A percentile compares a stretch with the other conserved stretches of the same genome.
These are phyloP conservation scores for Scaptomyza caliginosa DNA, from an alignment of 2,888 invertebrate species.

Conservation along the genomic window DNA sequence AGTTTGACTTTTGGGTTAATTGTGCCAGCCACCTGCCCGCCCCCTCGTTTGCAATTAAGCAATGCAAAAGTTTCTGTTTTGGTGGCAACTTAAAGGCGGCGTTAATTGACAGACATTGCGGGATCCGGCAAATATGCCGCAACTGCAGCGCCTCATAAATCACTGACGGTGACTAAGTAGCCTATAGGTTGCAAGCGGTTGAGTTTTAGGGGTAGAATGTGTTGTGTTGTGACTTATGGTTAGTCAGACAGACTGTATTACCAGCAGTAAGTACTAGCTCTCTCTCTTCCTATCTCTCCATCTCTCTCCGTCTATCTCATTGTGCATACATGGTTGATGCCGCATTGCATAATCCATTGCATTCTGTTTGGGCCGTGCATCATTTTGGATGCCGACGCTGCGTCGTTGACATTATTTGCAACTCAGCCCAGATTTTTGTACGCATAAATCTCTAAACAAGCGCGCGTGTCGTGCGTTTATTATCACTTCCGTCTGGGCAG, in stretches of 20 bases:
- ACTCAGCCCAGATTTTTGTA: constrained; percentile 61
- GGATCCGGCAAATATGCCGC: constrained; percentile 44
- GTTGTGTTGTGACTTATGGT: constrained; percentile 68
- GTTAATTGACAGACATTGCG: constrained; percentile 76
- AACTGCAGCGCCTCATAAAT: constrained; percentile 65
- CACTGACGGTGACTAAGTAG: constrained; percentile 70
- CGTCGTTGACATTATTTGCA: constrained; percentile 72
- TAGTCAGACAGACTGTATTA: constrained; percentile 49
- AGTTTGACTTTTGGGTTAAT: constrained; percentile 61
- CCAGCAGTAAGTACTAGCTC: too few relatives aligned
- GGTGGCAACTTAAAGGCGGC: constrained; percentile 62
- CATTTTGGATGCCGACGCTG: constrained; percentile 61
- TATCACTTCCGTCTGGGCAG: constrained; percentile 69
- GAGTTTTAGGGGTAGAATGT: background rate
- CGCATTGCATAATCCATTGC: constrained; percentile 73
- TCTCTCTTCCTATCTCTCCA: background rate
- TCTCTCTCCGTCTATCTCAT: background rate
- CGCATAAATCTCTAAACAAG: constrained; percentile 77
- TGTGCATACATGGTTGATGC: constrained; percentile 42
- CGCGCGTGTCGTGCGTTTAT: constrained; percentile 78
- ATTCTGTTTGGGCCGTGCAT: constrained; percentile 58
- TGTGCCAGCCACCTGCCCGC: constrained; percentile 42
- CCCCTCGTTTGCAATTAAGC: constrained; percentile 63
- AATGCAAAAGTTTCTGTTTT: constrained; percentile 58
- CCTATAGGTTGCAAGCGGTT: constrained; percentile 25